Evolutionary conservation across 2,797 vertebrate genomes (phyloP), one percentile per base, ranked within the genome.

Genomic region (Hephaestus fuliginosus): DNA sequence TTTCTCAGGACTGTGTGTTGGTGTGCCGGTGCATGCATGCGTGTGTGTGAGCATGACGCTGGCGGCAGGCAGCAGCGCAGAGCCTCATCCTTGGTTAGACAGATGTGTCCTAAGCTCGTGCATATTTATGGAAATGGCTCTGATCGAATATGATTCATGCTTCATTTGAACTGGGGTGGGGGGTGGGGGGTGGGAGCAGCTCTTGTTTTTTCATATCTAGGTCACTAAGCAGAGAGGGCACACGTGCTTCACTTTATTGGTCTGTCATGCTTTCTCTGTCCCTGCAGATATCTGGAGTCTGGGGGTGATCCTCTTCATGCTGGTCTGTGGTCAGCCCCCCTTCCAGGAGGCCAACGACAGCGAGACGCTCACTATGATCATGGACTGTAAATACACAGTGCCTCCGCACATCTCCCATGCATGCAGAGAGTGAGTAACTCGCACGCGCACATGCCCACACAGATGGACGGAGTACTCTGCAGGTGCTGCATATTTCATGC

Each of bases 301-400:
- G 80, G 97, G 97, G 14, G 97, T 97, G 78, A 97, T 97, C 89
- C 97, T 97, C 43, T 98, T 96, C 90, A 97, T 98, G 97, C 92
- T 98, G 94, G 97, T 98, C n/a, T 97, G 96, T 0, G 97, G 97
- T 53, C 96, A 97, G 62, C 97, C 96, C 1, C 97, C 97, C 20
- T 98, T 98, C 91, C 97, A 98, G 91, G 97, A 98, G 92, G 93
- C 97, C 67, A 98, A 97, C 0, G 97, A 98, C 95, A 98, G 97
- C 0, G 97, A 98, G 93, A 98, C 97, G 7, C 96, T 98, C 82
- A 98, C 97, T 58, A 98, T 97, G 97, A 98, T 98, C 93, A 97
- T 98, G 96, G 97, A 98, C 95, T 98, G 97, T 62, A 97, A 96
- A 94, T 98, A 98, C 94, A 96, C 93, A 0, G 80, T 97, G 64